A percentile compares a stretch with the other conserved stretches of the same genome.
These are phyloP conservation scores for Metalampra italica DNA, from an alignment of 2,888 invertebrate genomes.

Conservation along the genomic window DNA sequence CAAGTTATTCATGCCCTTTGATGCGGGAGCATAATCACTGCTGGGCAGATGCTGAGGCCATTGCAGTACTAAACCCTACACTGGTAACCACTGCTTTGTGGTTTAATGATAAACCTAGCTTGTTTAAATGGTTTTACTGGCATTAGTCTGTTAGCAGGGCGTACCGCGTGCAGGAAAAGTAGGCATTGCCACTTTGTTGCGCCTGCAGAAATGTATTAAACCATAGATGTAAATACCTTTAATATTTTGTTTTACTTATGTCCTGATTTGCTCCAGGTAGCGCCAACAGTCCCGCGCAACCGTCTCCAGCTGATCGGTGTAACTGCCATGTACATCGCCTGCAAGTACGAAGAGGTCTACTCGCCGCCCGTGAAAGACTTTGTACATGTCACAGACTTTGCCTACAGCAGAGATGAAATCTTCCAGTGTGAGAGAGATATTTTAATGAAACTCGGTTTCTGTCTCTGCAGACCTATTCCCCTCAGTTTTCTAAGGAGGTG, in stretches of 20 bases:
- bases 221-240: too few relatives aligned
- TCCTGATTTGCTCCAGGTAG: constrained; percentile 57
- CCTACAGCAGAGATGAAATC: constrained; percentile 88
- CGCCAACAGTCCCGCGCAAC: constrained; percentile 80
- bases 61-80: too few relatives aligned
- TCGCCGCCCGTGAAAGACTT: constrained; percentile 93
- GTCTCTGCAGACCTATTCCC: constrained; percentile 91
- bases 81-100: too few relatives aligned
- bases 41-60: too few relatives aligned
- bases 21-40: too few relatives aligned
- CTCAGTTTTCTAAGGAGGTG: constrained; percentile 93
- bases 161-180: too few relatives aligned
- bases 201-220: too few relatives aligned
- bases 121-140: too few relatives aligned
- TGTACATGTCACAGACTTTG: constrained; percentile 93
- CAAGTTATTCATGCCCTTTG: too few relatives aligned
- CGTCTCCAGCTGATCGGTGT: constrained; percentile 93
- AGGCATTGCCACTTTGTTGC: too few relatives aligned
- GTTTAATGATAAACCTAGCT: too few relatives aligned
- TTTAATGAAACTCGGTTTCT: constrained; percentile 85
- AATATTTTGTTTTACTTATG: not conserved
- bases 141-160: too few relatives aligned
- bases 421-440: constrained; percentile 90
- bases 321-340: constrained; percentile 92
- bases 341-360: constrained; percentile 97